Percentiles rank a stretch among this genome's conserved stretches.
Conservation (phyloP, 2,113 vertebrate genomes). For the Murina feae region DNA sequence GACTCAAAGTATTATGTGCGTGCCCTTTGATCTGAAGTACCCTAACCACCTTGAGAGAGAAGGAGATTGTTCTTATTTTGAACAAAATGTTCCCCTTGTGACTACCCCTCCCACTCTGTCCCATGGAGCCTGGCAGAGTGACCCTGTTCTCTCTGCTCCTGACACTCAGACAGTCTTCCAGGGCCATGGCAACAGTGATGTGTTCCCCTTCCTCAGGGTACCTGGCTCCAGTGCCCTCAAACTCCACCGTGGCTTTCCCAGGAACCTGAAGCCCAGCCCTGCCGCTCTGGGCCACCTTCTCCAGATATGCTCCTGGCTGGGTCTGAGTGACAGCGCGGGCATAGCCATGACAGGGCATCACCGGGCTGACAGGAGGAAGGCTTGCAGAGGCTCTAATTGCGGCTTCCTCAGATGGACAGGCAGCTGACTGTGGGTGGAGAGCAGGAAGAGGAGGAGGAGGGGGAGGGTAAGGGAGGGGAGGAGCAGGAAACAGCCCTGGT, state of each 20-base stretch:
- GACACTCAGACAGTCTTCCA: background rate
- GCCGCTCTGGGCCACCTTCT: background rate
- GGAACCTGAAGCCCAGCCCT: background rate
- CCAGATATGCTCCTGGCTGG: background rate
- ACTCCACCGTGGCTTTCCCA: background rate
- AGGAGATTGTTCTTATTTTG: background rate
- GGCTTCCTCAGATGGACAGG: conserved; percentile 62
- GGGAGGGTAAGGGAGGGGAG: background rate
- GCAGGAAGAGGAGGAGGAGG: conserved; percentile 34
- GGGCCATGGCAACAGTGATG: background rate
- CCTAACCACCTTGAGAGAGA: background rate
- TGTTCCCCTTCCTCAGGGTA: background rate
- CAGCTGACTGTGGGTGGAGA: conserved; percentile 57
- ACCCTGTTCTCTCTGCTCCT: background rate
- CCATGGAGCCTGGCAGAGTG: background rate
- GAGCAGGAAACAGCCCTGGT: conserved; percentile 41
- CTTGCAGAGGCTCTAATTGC: conserved; percentile 25
- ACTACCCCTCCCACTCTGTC: background rate
- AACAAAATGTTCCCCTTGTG: background rate
- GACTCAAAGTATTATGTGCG: background rate
- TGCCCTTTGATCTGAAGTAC: background rate
- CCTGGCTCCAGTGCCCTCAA: background rate
- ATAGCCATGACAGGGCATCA: background rate
- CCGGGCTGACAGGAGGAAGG: conserved; percentile 40
- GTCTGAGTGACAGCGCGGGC: conserved; percentile 9